Base-by-base conservation (phyloP, 1,140 invertebrate species). In the Cheumatopsyche charites region DNA sequence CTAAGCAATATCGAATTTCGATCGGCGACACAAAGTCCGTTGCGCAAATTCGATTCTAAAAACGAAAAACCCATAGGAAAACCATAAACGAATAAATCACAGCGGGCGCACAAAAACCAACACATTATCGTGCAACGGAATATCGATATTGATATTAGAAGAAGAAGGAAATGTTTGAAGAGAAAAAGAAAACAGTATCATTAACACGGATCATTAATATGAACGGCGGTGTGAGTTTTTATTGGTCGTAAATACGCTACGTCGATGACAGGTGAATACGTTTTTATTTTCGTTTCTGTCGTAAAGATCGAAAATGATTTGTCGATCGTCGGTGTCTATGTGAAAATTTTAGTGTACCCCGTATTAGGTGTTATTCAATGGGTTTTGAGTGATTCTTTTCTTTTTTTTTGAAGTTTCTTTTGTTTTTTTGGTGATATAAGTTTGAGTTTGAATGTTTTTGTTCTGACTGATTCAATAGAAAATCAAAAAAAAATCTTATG, bases 271-370 rank as follows among this genome's bases (percentile, higher is more conserved):
- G 55, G 55, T 58, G 55, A 58, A 58, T 58, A 58, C 19, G 7
- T 58, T 58, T 58, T 58, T 58, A 58, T 58, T 58, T 58, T 58
- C 55, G 21, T 58, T 58, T 58, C 55, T 23, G 55, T 23, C 55
- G 23, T 58, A 58, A 58, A 58, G 4, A 58, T 58, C 55, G 25
- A 58, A 58, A 58, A 58, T 21, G 55, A 58, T 58, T 58, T 58
- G 55, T 58, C 9, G 55, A 25, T 2, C 23, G 23, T 25, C 55
- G 25, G 25, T 58, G 55, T n/a, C n/a, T 26, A 13, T 58, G 55
- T 25, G 43, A 47, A 47, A 47, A 7, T 47, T 47, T 36, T 9
- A 9, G 3, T 9, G 29, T 3, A 9, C 29, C 29, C 29, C 29
- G 9, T 36, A 36, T 36, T 4, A 36, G 29, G 29, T 3, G 29